These are phyloP conservation scores for Lypha dubia DNA, from an alignment of 2,888 invertebrate genomes.

Conservation along the genomic window DNA sequence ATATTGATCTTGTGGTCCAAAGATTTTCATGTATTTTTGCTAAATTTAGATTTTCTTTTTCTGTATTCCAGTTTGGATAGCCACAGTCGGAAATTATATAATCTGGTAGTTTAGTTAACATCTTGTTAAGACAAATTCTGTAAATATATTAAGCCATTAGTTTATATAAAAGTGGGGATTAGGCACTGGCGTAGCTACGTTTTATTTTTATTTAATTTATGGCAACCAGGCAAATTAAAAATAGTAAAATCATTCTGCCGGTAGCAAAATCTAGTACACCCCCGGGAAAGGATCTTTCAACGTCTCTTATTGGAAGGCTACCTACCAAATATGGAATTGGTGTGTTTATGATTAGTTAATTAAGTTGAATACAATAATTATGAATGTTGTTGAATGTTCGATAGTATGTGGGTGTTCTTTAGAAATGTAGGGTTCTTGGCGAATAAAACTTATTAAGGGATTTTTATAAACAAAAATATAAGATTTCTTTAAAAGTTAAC, in stretches of 20 bases:
- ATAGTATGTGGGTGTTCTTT: conserved; percentile 37
- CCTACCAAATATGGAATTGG: not conserved
- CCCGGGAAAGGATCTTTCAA: not conserved
- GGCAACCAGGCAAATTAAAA: not conserved
- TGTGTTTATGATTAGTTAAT: conserved; percentile 8
- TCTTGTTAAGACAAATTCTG: conserved; percentile 39
- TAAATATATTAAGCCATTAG: conserved; percentile 3
- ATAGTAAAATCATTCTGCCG: not conserved
- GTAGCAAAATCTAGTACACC: not conserved
- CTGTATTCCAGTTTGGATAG: conserved; percentile 61
- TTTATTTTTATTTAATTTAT: not conserved
- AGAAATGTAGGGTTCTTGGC: not conserved
- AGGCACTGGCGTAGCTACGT: not conserved
- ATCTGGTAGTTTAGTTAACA: conserved; percentile 70
- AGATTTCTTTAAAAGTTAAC: too few relatives aligned
- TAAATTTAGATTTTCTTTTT: conserved; percentile 46
- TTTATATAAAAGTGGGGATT: conserved; percentile 15
- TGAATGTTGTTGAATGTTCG: not conserved
- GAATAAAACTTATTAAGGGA: not conserved
- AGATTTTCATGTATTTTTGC: conserved; percentile 53
- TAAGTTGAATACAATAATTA: conserved; percentile 34
- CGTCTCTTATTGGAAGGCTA: not conserved
- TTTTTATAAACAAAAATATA: not conserved
- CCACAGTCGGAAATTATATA: conserved; percentile 67
- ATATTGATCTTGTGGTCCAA: conserved; percentile 60